Evolutionary conservation across 2,797 vertebrate species (phyloP).

Genomic region (Heteromormyrus szaboi): DNA sequence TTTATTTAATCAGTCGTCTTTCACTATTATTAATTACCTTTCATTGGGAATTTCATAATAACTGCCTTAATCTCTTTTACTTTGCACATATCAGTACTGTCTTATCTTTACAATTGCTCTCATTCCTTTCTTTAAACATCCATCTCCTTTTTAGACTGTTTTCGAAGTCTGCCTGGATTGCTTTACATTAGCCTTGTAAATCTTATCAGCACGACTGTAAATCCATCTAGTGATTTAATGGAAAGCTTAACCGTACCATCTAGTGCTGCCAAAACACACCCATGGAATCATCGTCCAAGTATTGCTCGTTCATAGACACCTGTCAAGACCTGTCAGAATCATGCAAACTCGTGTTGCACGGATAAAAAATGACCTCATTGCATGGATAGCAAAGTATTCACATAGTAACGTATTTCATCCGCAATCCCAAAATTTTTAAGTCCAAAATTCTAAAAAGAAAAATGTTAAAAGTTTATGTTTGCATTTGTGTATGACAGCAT

Average conservation of each 20-base stretch:
- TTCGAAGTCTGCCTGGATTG: not conserved
- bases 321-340: conserved; percentile 17
- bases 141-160: not conserved
- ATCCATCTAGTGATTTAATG: conserved; percentile 2
- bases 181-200: not conserved
- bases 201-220: conserved; percentile 14
- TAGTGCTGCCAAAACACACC: conserved; percentile 18
- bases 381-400: not conserved
- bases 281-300: not conserved
- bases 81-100: not conserved
- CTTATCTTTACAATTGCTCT: not conserved
- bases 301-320: conserved; percentile 9
- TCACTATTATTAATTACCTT: not conserved
- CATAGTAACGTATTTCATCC: not conserved
- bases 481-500: not conserved
- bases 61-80: not conserved
- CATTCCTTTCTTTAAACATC: not conserved
- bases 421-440: not conserved
- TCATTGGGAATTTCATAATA: not conserved
- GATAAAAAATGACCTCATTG: conserved; percentile 20
- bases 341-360: not conserved
- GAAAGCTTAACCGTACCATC: not conserved
- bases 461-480: not conserved
- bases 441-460: not conserved
- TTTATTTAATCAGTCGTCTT: not conserved